Conservation (phyloP, 2,113 vertebrate species). For the Hippoglossus stenolepis region DNA sequence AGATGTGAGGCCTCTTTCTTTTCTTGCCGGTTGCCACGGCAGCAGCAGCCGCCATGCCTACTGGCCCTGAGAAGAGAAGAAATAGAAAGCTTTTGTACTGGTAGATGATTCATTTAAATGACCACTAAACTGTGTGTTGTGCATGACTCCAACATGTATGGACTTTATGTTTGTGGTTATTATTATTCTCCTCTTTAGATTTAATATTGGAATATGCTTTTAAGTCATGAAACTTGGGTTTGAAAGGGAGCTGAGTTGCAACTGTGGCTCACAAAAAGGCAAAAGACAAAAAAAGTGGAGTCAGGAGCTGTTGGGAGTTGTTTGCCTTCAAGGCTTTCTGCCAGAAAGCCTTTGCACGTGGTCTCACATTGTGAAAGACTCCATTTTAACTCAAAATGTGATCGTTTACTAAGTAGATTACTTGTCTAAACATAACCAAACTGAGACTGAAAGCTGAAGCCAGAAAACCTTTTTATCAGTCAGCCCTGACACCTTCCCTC, state of each 20-base stretch:
- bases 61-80: conserved; percentile 87
- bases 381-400: neutral
- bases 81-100: conserved; percentile 1
- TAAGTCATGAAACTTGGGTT: neutral
- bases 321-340: neutral
- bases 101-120: neutral
- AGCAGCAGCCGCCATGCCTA: conserved; percentile 97
- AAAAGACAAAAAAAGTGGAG: neutral
- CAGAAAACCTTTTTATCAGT: neutral
- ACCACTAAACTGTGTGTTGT: neutral
- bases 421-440: neutral
- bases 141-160: neutral
- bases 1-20: conserved; percentile 94
- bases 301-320: neutral
- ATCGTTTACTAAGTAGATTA: neutral
- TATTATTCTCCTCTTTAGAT: neutral
- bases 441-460: neutral
- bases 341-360: neutral
- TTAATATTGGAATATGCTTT: neutral
- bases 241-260: neutral
- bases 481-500: too few relatives aligned
- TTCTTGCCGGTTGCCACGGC: conserved; percentile 98
- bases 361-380: neutral
- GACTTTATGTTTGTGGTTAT: neutral
- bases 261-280: neutral